Conservation (phyloP, 2,888 invertebrate species). For the Synanthedon andrenaeformis region DNA sequence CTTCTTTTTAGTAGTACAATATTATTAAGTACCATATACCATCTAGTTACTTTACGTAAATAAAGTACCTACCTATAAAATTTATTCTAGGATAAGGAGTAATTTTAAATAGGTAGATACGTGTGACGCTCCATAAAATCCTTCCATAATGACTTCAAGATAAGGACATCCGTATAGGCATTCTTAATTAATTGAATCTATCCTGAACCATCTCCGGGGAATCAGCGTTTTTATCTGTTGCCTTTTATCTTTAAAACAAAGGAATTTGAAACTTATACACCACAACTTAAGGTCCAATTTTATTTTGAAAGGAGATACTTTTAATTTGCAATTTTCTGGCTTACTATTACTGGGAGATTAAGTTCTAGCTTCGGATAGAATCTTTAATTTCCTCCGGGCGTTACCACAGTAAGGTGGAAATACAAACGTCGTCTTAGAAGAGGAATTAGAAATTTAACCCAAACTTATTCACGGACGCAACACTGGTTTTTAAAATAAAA, state of each 20-base stretch:
- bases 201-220: conserved; percentile 37
- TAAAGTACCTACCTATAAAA: too few relatives aligned
- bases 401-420: conserved; percentile 17
- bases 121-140: neutral
- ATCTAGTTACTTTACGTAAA: too few relatives aligned
- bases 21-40: too few relatives aligned
- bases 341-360: conserved; percentile 59
- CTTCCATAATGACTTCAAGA: conserved; percentile 22
- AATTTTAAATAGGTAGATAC: too few relatives aligned
- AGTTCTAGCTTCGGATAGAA: conserved; percentile 59
- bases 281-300: conserved; percentile 11
- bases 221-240: conserved; percentile 53
- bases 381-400: conserved; percentile 66
- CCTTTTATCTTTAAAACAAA: conserved; percentile 7
- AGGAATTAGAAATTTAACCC: too few relatives aligned
- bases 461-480: too few relatives aligned
- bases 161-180: conserved; percentile 37
- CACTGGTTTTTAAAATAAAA: too few relatives aligned
- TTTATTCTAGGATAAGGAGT: too few relatives aligned
- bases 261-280: conserved; percentile 15
- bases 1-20: too few relatives aligned
- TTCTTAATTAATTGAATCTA: conserved; percentile 58
- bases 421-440: neutral
- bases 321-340: conserved; percentile 67
- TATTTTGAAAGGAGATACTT: conserved; percentile 12